These are phyloP conservation scores for Ceratotherium simum DNA, from an alignment of 2,113 vertebrate genomes.

Conservation along the genomic window DNA sequence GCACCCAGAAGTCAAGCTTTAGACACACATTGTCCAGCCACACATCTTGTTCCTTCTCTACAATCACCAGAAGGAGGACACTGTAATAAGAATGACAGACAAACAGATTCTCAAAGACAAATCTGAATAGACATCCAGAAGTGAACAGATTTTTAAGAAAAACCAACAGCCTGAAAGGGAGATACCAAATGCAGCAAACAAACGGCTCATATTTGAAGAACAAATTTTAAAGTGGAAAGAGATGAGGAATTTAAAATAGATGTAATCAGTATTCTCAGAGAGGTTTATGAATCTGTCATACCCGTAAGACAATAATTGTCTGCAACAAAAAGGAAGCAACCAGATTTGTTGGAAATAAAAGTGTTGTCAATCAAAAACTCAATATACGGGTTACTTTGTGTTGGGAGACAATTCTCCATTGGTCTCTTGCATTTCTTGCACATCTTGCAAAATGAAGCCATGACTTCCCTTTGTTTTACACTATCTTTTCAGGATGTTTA, in stretches of 20 bases:
- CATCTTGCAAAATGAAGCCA: not conserved
- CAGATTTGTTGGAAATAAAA: slow-evolving; percentile 28
- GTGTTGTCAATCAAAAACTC: not conserved
- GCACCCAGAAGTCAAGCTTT: not conserved
- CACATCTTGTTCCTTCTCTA: not conserved
- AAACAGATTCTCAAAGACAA: not conserved
- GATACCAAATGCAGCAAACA: not conserved
- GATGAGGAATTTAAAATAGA: slow-evolving; percentile 29
- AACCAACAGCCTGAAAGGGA: not conserved
- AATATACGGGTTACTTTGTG: not conserved
- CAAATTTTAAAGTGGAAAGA: slow-evolving; percentile 14
- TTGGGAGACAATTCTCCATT: not conserved
- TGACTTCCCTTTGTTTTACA: slow-evolving; percentile 36
- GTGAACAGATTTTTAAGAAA: slow-evolving; percentile 22
- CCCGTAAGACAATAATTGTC: not conserved
- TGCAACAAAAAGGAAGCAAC: not conserved
- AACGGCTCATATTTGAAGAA: not conserved
- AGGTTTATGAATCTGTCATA: not conserved
- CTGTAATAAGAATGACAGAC: not conserved
- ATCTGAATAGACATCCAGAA: not conserved
- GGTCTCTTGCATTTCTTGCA: not conserved
- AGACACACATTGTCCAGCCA: not conserved
- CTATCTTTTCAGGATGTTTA: slow-evolving; percentile 46
- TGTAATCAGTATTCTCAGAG: not conserved
- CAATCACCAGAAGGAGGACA: not conserved